Conservation (phyloP, 2,888 invertebrate species). For the Drosophila dives region DNA sequence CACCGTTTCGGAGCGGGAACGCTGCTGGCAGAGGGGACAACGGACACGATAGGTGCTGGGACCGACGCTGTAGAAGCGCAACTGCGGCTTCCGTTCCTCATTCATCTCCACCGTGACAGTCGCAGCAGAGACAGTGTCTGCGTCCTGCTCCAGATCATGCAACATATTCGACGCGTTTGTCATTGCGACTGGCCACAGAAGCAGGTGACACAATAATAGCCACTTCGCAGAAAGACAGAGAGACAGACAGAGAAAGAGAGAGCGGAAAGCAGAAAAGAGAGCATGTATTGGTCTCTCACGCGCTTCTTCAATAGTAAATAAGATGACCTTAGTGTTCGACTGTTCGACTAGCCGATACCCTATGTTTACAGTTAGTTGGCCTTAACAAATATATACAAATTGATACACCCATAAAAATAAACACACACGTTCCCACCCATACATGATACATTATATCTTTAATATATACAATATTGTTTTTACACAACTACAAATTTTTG, state of each 20-base stretch:
- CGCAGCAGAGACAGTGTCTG: conserved; percentile 42
- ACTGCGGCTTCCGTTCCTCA: conserved; percentile 60
- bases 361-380: not conserved
- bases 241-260: conserved; percentile 4
- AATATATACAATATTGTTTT: not conserved
- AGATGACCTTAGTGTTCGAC: not conserved
- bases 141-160: conserved; percentile 67
- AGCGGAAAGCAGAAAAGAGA: not conserved
- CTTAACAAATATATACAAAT: not conserved
- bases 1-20: conserved; percentile 77
- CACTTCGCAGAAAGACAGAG: conserved; percentile 9
- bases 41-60: conserved; percentile 77
- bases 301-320: conserved; percentile 36
- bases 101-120: conserved; percentile 47
- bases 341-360: conserved; percentile 2
- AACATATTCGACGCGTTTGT: conserved; percentile 67
- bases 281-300: not conserved
- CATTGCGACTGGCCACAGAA: conserved; percentile 63
- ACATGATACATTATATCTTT: not conserved
- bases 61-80: conserved; percentile 82
- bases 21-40: conserved; percentile 80
- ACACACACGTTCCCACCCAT: not conserved
- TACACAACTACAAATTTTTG: not conserved
- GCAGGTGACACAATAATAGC: conserved; percentile 4
- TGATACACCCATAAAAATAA: not conserved